Evolutionary conservation across 37 sponge, comb jelly and placozoan species (phyloP).

Genomic region (Cliona cf. orientalis): DNA sequence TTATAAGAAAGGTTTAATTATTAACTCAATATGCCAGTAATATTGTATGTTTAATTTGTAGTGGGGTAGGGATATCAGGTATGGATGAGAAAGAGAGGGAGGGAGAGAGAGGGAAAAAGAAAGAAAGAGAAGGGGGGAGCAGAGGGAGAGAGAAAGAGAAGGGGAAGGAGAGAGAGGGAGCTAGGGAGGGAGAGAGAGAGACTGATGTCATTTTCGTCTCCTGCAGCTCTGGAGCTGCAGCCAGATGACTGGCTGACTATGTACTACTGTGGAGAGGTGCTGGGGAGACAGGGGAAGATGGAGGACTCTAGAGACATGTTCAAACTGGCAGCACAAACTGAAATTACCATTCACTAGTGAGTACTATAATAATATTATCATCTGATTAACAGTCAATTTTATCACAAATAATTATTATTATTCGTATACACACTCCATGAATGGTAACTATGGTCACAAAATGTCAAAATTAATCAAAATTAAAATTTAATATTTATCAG

Average conservation of each 20-base stretch:
- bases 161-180: conserved; percentile 4
- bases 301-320: neutral
- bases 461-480: too few relatives aligned
- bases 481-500: too few relatives aligned
- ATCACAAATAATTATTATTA: too few relatives aligned
- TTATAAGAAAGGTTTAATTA: conserved; percentile 70
- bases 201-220: too few relatives aligned
- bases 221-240: conserved; percentile 50
- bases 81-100: neutral
- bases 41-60: neutral
- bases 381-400: too few relatives aligned
- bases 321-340: conserved; percentile 6
- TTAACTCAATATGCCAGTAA: neutral
- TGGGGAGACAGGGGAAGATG: neutral
- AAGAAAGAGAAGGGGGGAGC: conserved; percentile 4
- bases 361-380: too few relatives aligned
- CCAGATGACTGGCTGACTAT: conserved; percentile 49
- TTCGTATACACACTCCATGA: too few relatives aligned
- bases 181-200: conserved; percentile 2
- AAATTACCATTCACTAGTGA: too few relatives aligned
- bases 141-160: conserved; percentile 8
- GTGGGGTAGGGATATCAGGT: too few relatives aligned
- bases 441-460: too few relatives aligned
- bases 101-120: neutral
- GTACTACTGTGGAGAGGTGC: conserved; percentile 19